A percentile compares a stretch with the other conserved stretches of the same genome.
These are phyloP conservation scores for Archilochus colubris DNA, from an alignment of 2,113 vertebrate genomes.

Conservation along the genomic window DNA sequence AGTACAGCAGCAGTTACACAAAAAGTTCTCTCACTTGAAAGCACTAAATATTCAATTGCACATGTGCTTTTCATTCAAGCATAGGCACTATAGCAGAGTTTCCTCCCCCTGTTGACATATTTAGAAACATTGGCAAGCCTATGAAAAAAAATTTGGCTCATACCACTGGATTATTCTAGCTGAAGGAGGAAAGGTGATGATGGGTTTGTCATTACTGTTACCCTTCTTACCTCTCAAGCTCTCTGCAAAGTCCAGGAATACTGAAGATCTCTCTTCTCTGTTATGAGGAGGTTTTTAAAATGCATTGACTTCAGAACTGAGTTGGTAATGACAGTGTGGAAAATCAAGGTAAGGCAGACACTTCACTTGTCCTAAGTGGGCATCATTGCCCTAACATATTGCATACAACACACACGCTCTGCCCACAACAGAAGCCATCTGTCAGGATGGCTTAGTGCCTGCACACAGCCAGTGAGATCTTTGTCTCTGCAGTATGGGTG, in stretches of 20 bases:
- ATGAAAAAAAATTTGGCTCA: not conserved
- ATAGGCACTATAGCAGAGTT: not conserved
- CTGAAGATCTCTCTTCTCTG: not conserved
- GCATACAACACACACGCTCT: not conserved
- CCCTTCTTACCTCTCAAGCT: not conserved
- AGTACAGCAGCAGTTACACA: not conserved
- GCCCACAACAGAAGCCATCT: constrained; percentile 65
- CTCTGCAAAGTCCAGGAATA: not conserved
- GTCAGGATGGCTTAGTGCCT: constrained; percentile 65
- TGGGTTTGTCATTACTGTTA: not conserved
- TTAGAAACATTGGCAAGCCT: constrained; percentile 33
- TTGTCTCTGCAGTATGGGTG: constrained; percentile 43
- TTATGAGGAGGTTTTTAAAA: constrained; percentile 9
- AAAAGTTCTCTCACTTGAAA: not conserved
- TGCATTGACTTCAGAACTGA: not conserved
- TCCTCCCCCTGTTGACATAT: constrained; percentile 12
- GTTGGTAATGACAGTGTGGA: not conserved
- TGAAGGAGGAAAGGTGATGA: not conserved
- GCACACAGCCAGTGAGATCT: not conserved
- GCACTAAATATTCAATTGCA: not conserved
- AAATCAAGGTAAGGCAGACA: not conserved
- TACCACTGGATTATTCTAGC: not conserved
- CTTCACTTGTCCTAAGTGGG: not conserved
- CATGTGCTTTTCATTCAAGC: not conserved
- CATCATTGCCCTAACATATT: not conserved